Conservation (phyloP, 2,797 vertebrate species). For the Syngnathus rostellatus region DNA sequence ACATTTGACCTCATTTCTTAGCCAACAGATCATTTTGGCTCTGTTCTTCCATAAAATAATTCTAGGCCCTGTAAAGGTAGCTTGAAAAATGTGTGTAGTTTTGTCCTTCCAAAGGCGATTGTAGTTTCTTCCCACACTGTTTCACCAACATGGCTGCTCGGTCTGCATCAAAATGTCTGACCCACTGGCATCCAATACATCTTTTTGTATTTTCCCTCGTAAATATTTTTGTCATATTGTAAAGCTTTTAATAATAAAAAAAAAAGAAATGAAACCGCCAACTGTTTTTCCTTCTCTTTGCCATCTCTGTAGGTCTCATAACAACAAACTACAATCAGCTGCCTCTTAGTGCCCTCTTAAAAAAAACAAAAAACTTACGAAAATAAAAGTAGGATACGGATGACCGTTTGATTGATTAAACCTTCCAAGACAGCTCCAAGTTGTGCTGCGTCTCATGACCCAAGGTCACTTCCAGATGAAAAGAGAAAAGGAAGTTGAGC, state of each 20-base stretch:
- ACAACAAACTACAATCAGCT: constrained; percentile 97
- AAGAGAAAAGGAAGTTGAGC: constrained; percentile 14
- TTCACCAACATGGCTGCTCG: constrained; percentile 70
- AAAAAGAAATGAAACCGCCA: constrained; percentile 2
- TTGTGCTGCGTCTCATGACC: constrained; percentile 28
- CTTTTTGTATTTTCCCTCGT: constrained; percentile 58
- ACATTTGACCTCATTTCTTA: constrained; percentile 62
- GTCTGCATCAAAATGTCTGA: constrained; percentile 53
- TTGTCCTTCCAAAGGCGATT: background rate
- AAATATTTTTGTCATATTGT: constrained; percentile 70
- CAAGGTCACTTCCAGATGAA: constrained; percentile 12
- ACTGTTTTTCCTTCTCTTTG: constrained; percentile 38
- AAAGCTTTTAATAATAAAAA: constrained; percentile 68
- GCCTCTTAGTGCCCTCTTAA: constrained; percentile 77
- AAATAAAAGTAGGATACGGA: constrained; percentile 13
- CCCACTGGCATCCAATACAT: constrained; percentile 67
- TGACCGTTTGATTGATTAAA: constrained; percentile 28
- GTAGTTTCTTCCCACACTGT: constrained; percentile 27
- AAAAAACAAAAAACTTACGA: constrained; percentile 33
- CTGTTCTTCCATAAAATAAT: constrained; percentile 64
- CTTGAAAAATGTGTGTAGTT: background rate
- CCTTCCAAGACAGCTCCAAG: constrained; percentile 8
- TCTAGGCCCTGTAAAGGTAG: constrained; percentile 22
- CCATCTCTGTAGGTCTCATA: constrained; percentile 89
- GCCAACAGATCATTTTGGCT: constrained; percentile 51